A percentile compares a stretch with the other conserved stretches of the same genome.
Evolutionary conservation across 1,140 invertebrate genomes (phyloP).

Genomic region (Drosophila ogumai): DNA sequence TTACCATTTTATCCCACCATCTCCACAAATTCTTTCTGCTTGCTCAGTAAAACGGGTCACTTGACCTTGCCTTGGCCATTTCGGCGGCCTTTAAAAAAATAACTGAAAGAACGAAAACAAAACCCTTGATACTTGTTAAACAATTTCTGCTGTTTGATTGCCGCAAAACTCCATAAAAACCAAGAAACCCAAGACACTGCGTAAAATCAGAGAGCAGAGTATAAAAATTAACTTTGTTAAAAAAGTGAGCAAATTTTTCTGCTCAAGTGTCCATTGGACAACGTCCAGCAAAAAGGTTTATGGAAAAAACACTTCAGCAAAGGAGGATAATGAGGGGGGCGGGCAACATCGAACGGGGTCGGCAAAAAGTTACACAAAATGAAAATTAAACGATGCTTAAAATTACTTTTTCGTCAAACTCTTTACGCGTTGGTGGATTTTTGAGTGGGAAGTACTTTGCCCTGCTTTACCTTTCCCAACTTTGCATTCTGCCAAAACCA

Average conservation of each 20-base stretch:
- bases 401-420: conserved; percentile 82
- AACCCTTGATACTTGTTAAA: conserved; percentile 64
- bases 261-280: conserved; percentile 67
- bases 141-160: conserved; percentile 57
- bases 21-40: neutral
- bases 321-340: conserved; percentile 4
- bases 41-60: conserved; percentile 27
- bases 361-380: conserved; percentile 71
- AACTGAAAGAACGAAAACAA: conserved; percentile 24
- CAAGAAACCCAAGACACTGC: conserved; percentile 18
- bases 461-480: conserved; percentile 1
- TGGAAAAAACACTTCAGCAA: conserved; percentile 15
- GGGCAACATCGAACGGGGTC: conserved; percentile 21
- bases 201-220: conserved; percentile 59
- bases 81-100: conserved; percentile 38
- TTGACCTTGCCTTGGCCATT: conserved; percentile 62
- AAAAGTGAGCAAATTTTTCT: conserved; percentile 68
- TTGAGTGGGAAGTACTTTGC: conserved; percentile 24
- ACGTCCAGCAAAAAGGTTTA: conserved; percentile 50
- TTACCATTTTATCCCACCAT: neutral
- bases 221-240: conserved; percentile 81
- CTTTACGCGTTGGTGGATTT: conserved; percentile 49
- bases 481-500: conserved; percentile 3
- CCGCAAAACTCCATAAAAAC: conserved; percentile 37
- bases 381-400: conserved; percentile 83